These are phyloP conservation scores for Magallana gigas DNA, from an alignment of 1,140 invertebrate species.

Conservation along the genomic window DNA sequence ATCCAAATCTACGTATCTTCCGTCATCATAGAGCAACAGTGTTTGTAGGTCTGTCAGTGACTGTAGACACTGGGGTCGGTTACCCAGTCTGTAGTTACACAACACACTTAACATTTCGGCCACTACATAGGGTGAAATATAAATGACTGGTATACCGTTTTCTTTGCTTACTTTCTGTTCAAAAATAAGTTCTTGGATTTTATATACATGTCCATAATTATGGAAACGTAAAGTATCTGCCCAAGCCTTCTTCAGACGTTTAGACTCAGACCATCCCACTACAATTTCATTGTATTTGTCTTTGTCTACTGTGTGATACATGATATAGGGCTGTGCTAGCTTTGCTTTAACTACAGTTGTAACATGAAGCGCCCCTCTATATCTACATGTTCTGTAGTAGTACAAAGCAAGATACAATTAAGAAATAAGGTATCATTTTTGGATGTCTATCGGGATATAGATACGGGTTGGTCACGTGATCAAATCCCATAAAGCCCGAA, in stretches of 20 bases:
- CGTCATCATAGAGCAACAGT: too few relatives aligned
- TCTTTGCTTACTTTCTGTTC: background rate
- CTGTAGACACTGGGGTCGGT: too few relatives aligned
- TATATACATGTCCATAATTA: background rate
- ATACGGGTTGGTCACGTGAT: too few relatives aligned
- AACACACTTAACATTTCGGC: background rate
- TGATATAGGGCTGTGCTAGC: background rate
- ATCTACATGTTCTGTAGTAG: background rate
- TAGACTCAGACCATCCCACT: too few relatives aligned
- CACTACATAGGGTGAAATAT: background rate
- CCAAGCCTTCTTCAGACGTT: too few relatives aligned
- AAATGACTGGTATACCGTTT: background rate
- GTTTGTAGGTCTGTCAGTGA: too few relatives aligned
- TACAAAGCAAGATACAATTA: background rate
- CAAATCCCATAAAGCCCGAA: too few relatives aligned
- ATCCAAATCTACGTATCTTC: too few relatives aligned
- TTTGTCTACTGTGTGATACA: background rate
- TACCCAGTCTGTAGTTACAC: background rate
- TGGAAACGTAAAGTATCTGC: background rate
- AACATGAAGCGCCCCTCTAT: background rate
- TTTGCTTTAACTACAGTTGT: background rate
- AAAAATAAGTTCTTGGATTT: background rate
- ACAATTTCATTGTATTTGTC: too few relatives aligned
- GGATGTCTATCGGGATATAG: too few relatives aligned
- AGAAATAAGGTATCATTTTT: too few relatives aligned